phyloP scores from a whole-genome alignment of 2,888 invertebrate species.

The Tetranychus truncatus region DNA sequence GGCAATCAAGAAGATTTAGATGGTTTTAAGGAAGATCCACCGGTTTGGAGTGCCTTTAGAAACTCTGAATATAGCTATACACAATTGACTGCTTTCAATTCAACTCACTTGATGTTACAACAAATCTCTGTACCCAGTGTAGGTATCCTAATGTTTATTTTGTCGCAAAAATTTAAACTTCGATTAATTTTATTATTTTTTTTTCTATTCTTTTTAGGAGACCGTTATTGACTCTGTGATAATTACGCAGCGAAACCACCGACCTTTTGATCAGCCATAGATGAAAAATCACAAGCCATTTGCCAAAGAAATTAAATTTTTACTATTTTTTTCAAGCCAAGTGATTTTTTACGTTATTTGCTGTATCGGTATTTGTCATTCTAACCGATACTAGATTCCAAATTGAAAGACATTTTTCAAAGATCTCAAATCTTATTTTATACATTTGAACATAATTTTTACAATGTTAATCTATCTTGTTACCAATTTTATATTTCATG shows the following conservation, averaged over 20 bases:
- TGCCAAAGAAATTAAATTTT: neutral
- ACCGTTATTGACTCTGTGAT: neutral
- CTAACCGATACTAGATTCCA: too few species aligned
- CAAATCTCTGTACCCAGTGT: conserved; percentile 27
- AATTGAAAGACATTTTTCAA: neutral
- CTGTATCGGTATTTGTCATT: too few species aligned
- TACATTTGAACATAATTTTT: neutral
- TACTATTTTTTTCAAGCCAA: too few species aligned
- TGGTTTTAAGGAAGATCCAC: neutral
- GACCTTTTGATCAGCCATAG: neutral
- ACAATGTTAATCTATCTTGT: neutral
- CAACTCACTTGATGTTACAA: conserved; percentile 7
- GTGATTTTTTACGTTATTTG: too few species aligned
- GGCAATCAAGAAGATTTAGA: conserved; percentile 9
- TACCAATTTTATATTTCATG: neutral
- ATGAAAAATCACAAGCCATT: neutral
- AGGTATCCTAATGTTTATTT: neutral
- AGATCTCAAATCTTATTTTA: neutral
- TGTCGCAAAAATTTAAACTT: neutral
- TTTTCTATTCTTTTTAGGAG: neutral
- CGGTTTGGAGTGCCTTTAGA: conserved; percentile 1
- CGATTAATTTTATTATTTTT: neutral
- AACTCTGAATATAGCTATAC: conserved; percentile 4
- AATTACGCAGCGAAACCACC: neutral
- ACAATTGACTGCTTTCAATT: conserved; percentile 4